Base-by-base conservation (phyloP, 2,113 vertebrate species). In the Emydocephalus ijimae region DNA sequence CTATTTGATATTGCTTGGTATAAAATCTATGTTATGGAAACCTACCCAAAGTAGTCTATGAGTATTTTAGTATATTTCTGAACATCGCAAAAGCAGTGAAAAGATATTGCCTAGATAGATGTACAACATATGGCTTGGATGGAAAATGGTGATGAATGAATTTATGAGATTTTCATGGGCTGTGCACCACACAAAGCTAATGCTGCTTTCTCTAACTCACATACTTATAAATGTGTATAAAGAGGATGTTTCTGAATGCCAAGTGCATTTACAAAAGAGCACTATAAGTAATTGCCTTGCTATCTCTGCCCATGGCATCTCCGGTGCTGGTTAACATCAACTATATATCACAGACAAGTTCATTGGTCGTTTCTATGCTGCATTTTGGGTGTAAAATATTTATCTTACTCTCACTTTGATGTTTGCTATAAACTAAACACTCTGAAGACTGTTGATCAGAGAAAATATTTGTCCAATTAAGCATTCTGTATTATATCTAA, bases 41-140 rank as follows among this genome's bases (percentile, higher is more conserved):
- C n/a, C 48, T 74, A 88, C 48, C 45, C 23, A 55, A 69, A 88
- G 48, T 43, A 48, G 69, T 92, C 74, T 92, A 88, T 88, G 88
- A 81, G 50, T 45, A 89, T 92, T 92, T 89, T 87, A 92, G 29
- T 74, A 89, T 92, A 81, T 92, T 92, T 64, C 50, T 74, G 4
- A 1, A 50, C 34, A 89, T 89, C 52, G 54, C 87, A 23, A 92
- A 55, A 81, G 34, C 24, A 20, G 87, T 89, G 87, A 55, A 92
- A 89, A 89, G 50, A 92, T 92, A 81, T 74, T 89, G 87, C 50
- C 59, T 89, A 39, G 87, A 89, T 81, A 92, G 34, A 74, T 45
- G 61, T 24, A 48, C 88, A 92, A 92, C 91, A 81, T 81, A 81
- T 74, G 85, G 50, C 54, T 88, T 43, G 91, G 26, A 24, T 26